Evolutionary conservation across 2,113 vertebrate species (phyloP), one percentile per base, ranked within the genome.

Genomic region (Pandion haliaetus): DNA sequence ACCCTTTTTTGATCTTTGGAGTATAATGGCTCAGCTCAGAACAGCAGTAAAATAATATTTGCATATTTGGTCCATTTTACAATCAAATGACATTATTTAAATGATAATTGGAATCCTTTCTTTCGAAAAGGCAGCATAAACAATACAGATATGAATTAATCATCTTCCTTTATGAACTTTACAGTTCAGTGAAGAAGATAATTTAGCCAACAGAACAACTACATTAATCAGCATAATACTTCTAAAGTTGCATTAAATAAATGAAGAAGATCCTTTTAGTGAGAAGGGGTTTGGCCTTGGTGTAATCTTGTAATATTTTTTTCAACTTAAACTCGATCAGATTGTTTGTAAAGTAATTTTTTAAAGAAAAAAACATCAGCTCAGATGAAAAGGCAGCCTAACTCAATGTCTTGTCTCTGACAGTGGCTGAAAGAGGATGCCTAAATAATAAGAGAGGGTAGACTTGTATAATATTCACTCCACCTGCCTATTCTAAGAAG

Each of bases 101-200:
- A 94, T 93, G 15, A 73, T 93, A 86, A 95, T 95, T 85, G 49
- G 61, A 94, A 88, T 77, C 20, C 29, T 89, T 97, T 84, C 57
- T 91, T 93, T 79, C 61, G 55, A 73, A 92, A 95, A 85, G 29
- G n/a, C 31, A 85, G 26, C 47, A 87, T 94, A 94, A 97, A 93
- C 67, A 95, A 82, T 58, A 57, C 25, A 96, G 66, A 72, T 55
- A 91, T 36, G 36, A 96, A 86, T 96, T 91, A 92, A 94, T 94
- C 44, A 82, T 95, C 31, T 87, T 72, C 42, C 21, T 65, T 82
- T 82, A 82, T 65, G 61, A 91, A 79, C 72, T 86, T 95, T 59
- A 63, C 67, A 57, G 45, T 90, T 92, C 87, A 93, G 10, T 65
- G 36, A 87, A 90, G 55, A 66, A 67, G 21, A 87, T 69, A 1